Base-by-base conservation (phyloP, 2,797 vertebrate genomes). In the Heteromormyrus szaboi region DNA sequence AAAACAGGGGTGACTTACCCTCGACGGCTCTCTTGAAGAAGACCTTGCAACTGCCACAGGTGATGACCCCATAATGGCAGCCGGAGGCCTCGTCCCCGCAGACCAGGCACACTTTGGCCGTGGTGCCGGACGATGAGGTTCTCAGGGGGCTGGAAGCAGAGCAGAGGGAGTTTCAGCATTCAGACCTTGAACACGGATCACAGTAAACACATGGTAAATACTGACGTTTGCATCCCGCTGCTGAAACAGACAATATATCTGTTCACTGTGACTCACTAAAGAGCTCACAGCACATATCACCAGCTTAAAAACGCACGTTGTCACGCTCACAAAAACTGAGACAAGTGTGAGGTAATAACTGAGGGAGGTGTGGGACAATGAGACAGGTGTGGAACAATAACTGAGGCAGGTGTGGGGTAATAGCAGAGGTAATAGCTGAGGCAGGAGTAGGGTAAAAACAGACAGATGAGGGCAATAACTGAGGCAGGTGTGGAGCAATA, bases 11-110 rank as follows among this genome's bases (percentile, higher is more conserved):
- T n/a, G 19, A 37, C 83, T 5, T 97, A 99, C 98, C 99, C 98
- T 99, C 99, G 91, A 99, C 98, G 1, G 99, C 99, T 96, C 99
- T 96, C 94, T 99, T 99, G 96, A 99, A 99, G 96, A 99, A 99
- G 92, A 99, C 99, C 94, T 99, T 99, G 94, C 99, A 99, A 96
- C 99, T 99, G 91, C 99, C 99, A 88, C 99, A 99, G 0, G 98
- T 99, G 91, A 99, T 98, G 0, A 99, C 99, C 6, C 99, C 99
- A 83, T 99, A 99, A 94, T 99, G 99, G 93, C 99, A 99, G 90
- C 99, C 99, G 33, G 99, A 99, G 7, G 99, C 99, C 91, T 99
- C 99, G 88, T 99, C 99, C 44, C 97, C 98, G n/a, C 98, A 99
- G 89, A 99, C 98, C 95, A 99, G 94, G 92, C 99, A 99, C 91